Evolutionary conservation across 2,888 invertebrate species (phyloP), one percentile per base, ranked within the genome.

Genomic region (Zygaena filipendulae): DNA sequence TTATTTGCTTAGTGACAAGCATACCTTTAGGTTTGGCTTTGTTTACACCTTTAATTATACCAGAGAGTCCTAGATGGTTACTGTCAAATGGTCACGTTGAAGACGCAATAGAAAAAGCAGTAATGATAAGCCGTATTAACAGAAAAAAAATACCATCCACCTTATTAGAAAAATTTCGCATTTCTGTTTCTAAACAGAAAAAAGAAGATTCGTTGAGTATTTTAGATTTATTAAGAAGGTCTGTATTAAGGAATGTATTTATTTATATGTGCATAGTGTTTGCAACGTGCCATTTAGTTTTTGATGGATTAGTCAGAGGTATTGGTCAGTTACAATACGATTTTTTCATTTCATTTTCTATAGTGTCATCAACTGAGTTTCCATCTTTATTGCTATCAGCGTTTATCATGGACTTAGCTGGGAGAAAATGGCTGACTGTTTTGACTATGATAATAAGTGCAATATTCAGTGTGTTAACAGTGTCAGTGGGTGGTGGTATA

Each of bases 51-150:
- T 34, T 38, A 8, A 7, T 38, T 6, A 29, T 42, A 24, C 38
- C 38, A 2, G 42, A 42, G 23, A 42, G 42, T 19, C 36, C 42
- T 2, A 28, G 38, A 22, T 42, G 38, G 37, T 16, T 36, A 11
- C 11, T 40, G 6, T 32, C 40, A 6, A 16, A 16, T 6, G 16
- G 16, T 6, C 16, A 7, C 7, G 16, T 16, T 6, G 16, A 16
- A 4, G 37, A 39, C 3, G 39, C 37, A 1, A 29, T 39, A 7
- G 21, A 35, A 7, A 41, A 29, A 13, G 19, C 39, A 6, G 12
- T 32, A 18, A 33, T 21, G 5, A 35, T 41, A n/a, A 30, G 30
- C 3, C 22, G 32, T 23, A 27, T 34, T 2, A 41, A 41, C 10
- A 39, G 35, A 10, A 41, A 29, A 21, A 26, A 24, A 11, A 30